A percentile compares a stretch with the other conserved stretches of the same genome.
Conservation (phyloP, 2,888 invertebrate genomes). For the Pyrrhia umbra region DNA sequence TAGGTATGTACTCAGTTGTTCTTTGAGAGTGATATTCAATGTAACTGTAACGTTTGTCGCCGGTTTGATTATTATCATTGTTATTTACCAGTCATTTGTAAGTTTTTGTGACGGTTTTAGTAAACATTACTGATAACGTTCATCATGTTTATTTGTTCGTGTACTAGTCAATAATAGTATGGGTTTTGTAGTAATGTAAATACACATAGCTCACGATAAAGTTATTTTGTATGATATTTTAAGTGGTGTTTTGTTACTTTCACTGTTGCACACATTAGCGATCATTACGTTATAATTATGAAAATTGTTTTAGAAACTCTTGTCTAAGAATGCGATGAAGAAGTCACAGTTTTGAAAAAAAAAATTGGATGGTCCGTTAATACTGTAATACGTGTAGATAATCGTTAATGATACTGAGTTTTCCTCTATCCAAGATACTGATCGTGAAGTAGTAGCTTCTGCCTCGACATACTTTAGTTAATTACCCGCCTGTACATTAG, state of each 20-base stretch:
- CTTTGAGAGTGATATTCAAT: constrained; percentile 23
- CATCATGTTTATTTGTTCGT: constrained; percentile 36
- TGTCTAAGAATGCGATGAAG: constrained; percentile 18
- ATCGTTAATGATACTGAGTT: constrained; percentile 49
- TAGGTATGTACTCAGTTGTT: constrained; percentile 42
- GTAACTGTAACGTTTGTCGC: constrained; percentile 30
- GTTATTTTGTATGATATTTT: constrained; percentile 7
- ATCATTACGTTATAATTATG: constrained; percentile 16
- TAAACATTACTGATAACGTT: constrained; percentile 43
- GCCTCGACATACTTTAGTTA: constrained; percentile 72
- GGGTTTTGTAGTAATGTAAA: neutral
- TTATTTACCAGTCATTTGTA: constrained; percentile 34
- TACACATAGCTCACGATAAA: constrained; percentile 5
- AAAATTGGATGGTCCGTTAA: constrained; percentile 49
- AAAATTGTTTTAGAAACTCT: constrained; percentile 40
- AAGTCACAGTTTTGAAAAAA: constrained; percentile 35
- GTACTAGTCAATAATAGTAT: constrained; percentile 30
- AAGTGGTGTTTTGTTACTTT: constrained; percentile 9
- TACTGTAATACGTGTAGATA: constrained; percentile 45
- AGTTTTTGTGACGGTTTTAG: constrained; percentile 20
- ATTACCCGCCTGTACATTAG: constrained; percentile 62
- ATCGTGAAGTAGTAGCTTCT: constrained; percentile 57
- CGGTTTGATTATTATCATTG: constrained; percentile 43
- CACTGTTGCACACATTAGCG: constrained; percentile 15
- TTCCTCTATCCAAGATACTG: constrained; percentile 52